A percentile compares a stretch with the other conserved stretches of the same genome.
Conservation (phyloP, 2,888 invertebrate genomes). For the Ernsta delagoae region DNA sequence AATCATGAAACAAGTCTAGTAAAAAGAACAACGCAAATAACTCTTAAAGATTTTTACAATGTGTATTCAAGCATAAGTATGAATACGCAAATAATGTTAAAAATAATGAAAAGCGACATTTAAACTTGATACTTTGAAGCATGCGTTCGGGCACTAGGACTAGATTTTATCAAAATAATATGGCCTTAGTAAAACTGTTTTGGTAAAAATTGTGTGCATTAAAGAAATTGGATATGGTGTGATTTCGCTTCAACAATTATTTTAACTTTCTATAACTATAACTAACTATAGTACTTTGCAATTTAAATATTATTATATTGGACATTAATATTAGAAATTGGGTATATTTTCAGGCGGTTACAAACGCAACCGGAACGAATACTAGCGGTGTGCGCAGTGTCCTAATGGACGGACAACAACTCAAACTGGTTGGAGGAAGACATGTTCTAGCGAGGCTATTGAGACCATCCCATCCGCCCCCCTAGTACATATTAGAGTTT, state of each 20-base stretch:
- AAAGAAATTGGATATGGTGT: background rate
- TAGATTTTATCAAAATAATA: background rate
- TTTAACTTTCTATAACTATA: too few species aligned
- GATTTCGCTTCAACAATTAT: background rate
- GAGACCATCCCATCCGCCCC: conserved; percentile 69
- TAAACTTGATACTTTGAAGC: too few species aligned
- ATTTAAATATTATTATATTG: background rate
- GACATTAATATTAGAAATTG: background rate
- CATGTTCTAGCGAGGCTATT: conserved; percentile 74
- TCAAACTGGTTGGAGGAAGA: conserved; percentile 74
- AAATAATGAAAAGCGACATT: too few species aligned
- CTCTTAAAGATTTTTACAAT: too few species aligned
- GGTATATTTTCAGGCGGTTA: conserved; percentile 50
- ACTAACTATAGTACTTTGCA: background rate
- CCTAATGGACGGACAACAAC: conserved; percentile 76
- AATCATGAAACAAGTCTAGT: too few species aligned
- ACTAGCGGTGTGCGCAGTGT: conserved; percentile 71
- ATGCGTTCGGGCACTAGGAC: too few species aligned
- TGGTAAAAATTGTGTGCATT: background rate
- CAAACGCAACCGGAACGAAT: conserved; percentile 54
- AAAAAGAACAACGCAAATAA: too few species aligned
- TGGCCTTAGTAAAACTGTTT: background rate
- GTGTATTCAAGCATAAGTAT: too few species aligned
- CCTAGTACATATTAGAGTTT: conserved; percentile 37
- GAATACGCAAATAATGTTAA: too few species aligned